Evolutionary conservation across 2,888 invertebrate species (phyloP).

Genomic region (Temnothorax rugatulus): DNA sequence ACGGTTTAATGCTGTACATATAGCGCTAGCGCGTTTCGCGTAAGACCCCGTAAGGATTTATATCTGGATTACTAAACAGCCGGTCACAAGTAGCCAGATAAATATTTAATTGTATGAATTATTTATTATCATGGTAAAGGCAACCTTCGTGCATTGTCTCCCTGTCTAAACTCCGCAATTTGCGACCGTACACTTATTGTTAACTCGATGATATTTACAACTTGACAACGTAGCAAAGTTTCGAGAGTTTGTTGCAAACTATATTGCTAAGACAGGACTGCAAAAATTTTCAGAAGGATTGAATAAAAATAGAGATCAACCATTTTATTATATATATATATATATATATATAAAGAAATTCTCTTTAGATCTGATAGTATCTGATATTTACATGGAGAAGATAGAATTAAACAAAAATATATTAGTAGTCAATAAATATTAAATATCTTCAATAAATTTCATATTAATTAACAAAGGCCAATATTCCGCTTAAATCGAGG

Average conservation of each 20-base stretch:
- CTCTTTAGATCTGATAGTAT: not conserved
- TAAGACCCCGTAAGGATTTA: constrained; percentile 33
- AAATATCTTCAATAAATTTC: not conserved
- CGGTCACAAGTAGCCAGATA: constrained; percentile 41
- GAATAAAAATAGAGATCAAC: not conserved
- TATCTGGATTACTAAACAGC: constrained; percentile 50
- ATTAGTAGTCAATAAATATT: not conserved
- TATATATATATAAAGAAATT: not conserved
- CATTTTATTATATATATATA: not conserved
- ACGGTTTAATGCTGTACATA: constrained; percentile 18
- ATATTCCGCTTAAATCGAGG: not conserved
- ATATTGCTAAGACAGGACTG: not conserved
- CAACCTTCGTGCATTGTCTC: constrained; percentile 26
- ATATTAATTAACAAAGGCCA: not conserved
- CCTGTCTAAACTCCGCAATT: constrained; percentile 33
- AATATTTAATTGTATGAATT: constrained; percentile 53
- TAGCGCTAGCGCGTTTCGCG: constrained; percentile 12
- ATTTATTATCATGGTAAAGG: constrained; percentile 14
- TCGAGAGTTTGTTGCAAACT: not conserved
- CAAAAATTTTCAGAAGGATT: not conserved
- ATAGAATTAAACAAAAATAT: not conserved
- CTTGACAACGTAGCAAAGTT: constrained; percentile 21
- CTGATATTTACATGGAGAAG: not conserved
- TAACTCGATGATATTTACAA: constrained; percentile 14
- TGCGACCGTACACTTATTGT: not conserved